Conservation (phyloP, 2,888 invertebrate genomes). For the Exocentrus adspersus region DNA sequence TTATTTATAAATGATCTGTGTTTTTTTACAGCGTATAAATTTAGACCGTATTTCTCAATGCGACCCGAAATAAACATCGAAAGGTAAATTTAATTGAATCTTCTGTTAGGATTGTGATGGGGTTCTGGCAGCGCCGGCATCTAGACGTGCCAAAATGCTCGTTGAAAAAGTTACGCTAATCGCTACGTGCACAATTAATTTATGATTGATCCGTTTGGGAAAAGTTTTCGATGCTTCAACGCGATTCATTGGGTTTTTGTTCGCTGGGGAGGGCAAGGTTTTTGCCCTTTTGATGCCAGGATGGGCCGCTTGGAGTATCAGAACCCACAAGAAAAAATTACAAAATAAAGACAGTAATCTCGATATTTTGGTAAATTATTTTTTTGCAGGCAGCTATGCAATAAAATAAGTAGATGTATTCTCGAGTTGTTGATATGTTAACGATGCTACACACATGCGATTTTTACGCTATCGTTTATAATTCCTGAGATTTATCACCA, state of each 20-base stretch:
- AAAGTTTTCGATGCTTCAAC: slow-evolving; percentile 5
- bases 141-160: slow-evolving; percentile 20
- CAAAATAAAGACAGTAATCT: too few species aligned
- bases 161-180: slow-evolving; percentile 18
- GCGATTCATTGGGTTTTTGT: slow-evolving; percentile 13
- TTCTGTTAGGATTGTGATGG: slow-evolving; percentile 36
- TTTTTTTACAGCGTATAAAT: slow-evolving; percentile 3
- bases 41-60: slow-evolving; percentile 7
- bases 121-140: slow-evolving; percentile 30
- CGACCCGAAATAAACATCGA: slow-evolving; percentile 31
- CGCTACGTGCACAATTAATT: slow-evolving; percentile 19
- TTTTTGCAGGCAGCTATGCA: too few species aligned
- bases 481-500: neutral
- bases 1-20: neutral
- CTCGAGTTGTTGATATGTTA: neutral
- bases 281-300: too few species aligned
- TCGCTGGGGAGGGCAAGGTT: too few species aligned
- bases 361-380: too few species aligned
- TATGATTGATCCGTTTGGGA: slow-evolving; percentile 19
- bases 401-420: neutral
- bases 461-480: neutral
- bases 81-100: slow-evolving; percentile 37
- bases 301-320: too few species aligned
- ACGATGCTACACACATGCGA: too few species aligned
- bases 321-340: too few species aligned